Conservation (phyloP, 2,888 invertebrate genomes). For the Lithosia quadra region DNA sequence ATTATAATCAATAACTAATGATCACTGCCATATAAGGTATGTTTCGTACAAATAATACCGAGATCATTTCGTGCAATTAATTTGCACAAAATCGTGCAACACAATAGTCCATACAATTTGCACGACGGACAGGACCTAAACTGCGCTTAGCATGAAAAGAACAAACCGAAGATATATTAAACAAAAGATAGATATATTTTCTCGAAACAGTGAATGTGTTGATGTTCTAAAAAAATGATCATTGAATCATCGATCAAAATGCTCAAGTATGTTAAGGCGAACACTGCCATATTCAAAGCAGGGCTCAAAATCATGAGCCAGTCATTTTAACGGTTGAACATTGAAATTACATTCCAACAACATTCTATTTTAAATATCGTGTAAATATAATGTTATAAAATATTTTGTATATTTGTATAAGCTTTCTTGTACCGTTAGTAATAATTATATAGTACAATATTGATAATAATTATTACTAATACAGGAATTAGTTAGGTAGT, state of each 20-base stretch:
- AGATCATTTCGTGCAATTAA: too few species aligned
- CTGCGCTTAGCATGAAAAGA: not conserved
- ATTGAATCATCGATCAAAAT: constrained; percentile 79
- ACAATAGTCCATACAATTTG: too few species aligned
- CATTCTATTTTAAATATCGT: constrained; percentile 63
- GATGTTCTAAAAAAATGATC: constrained; percentile 76
- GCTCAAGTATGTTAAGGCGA: constrained; percentile 85
- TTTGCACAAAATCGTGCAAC: too few species aligned
- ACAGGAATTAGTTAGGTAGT: constrained; percentile 53
- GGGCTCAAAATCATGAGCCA: constrained; percentile 58
- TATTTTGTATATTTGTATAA: constrained; percentile 73
- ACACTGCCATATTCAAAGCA: constrained; percentile 76
- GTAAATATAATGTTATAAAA: constrained; percentile 73
- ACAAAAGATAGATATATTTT: constrained; percentile 42
- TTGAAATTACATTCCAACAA: constrained; percentile 61
- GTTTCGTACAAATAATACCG: too few species aligned
- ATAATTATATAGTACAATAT: constrained; percentile 33
- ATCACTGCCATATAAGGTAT: not conserved
- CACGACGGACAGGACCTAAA: not conserved
- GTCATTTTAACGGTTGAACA: constrained; percentile 50
- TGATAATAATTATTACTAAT: constrained; percentile 59
- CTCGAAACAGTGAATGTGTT: constrained; percentile 85
- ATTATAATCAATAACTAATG: not conserved
- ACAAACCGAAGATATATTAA: constrained; percentile 1
- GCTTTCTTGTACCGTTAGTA: constrained; percentile 64